Base-by-base conservation (phyloP, 2,113 vertebrate species). In the Rhinopomastus cyanomelas region DNA sequence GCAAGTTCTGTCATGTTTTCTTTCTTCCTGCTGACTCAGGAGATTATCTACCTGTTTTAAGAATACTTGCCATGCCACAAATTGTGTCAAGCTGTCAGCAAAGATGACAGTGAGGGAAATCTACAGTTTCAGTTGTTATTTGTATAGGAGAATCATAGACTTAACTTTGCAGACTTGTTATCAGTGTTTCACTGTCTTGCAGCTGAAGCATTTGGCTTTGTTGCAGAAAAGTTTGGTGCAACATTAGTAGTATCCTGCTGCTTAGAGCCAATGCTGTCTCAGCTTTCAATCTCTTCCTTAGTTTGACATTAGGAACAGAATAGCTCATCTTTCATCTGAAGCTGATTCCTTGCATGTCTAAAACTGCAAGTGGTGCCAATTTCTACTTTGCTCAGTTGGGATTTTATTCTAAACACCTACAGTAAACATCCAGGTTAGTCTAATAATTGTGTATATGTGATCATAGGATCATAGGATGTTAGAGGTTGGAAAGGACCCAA, bases 31-130 rank as follows among this genome's bases (percentile, higher is more conserved):
- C 78, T 90, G 66, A 90, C 57, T 94, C 39, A 55, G 71, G 80
- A 83, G 62, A 87, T 80, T 73, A 87, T 65, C 52, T 85, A 3
- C 34, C 32, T 85, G 42, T 91, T 91, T 89, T 85, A 87, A 87
- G 55, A 93, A 65, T 34, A 44, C 12, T 77, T 79, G 79, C 25
- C 8, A 51, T 82, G 72, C 42, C 67, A 66, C 19, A 82, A 64
- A 85, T 76, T 56, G 15, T 72, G 79, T 72, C 67, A 61, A 61
- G 39, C 36, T 79, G 39, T 78, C 62, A 85, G 62, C 30, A 27
- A 57, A 67, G 78, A 73, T 1, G 36, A 53, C 62, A 46, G 22
- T 36, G 57, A 78, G 8, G 29, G 27, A 57, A 81, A 53, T 56
- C 39, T 85, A 32, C 0, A 1, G 12, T 79, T 91, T 82, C 55